phyloP scores from a whole-genome alignment of 2,113 vertebrate genomes.

The Tretioscincus oriximinensis region DNA sequence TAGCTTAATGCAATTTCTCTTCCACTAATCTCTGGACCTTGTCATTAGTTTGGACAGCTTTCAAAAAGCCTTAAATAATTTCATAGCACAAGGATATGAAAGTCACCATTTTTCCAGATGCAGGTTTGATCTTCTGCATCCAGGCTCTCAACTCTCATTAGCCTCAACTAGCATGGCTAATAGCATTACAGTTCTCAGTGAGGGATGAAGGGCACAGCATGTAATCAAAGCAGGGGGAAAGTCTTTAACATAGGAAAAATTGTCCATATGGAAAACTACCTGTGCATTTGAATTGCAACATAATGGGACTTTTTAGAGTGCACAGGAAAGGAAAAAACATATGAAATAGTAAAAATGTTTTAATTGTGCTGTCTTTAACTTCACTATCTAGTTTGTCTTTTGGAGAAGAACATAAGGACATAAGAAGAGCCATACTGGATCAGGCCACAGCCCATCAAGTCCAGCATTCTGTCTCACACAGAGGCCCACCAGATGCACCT shows the following conservation, averaged over 20 bases:
- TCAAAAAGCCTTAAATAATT: neutral
- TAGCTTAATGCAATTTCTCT: neutral
- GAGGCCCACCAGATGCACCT: too few species aligned
- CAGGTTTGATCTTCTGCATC: too few species aligned
- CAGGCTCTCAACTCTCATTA: neutral
- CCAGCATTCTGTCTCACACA: too few species aligned
- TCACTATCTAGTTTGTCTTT: neutral
- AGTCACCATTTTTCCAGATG: neutral
- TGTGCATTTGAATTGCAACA: neutral
- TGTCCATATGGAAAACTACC: neutral
- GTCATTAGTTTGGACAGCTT: neutral
- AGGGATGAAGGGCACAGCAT: neutral
- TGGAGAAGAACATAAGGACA: too few species aligned
- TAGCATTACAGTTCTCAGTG: neutral
- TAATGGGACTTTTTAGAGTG: neutral
- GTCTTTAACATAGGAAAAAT: neutral
- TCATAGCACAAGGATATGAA: neutral
- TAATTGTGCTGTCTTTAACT: neutral
- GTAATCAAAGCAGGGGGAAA: neutral
- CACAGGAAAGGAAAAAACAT: neutral
- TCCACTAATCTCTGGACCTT: neutral
- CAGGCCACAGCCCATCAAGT: too few species aligned
- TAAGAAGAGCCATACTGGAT: too few species aligned
- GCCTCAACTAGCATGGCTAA: neutral
- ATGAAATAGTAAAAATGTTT: neutral